These are phyloP conservation scores for Metridium senile DNA, from an alignment of 92 coral and sea anemone species.

Conservation along the genomic window DNA sequence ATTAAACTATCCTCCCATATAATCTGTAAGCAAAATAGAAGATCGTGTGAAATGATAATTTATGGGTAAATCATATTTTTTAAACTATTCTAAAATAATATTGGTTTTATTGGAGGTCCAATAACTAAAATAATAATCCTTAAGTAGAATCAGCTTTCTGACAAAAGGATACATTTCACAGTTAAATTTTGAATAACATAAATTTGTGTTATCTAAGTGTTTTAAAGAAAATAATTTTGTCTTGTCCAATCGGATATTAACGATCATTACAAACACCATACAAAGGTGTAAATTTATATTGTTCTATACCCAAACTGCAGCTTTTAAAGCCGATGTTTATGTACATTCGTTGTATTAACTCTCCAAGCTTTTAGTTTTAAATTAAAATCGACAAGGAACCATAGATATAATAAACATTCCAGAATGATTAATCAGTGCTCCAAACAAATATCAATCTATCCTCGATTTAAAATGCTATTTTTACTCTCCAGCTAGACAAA, in stretches of 20 bases:
- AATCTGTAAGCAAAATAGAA: neutral
- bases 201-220: neutral
- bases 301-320: neutral
- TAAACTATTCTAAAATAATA: too few species aligned
- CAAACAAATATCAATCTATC: neutral
- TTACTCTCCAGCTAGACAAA: neutral
- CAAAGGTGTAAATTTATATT: neutral
- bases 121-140: too few species aligned
- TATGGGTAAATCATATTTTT: neutral
- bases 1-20: neutral
- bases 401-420: neutral
- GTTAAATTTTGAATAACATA: neutral
- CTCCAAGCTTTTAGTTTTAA: neutral
- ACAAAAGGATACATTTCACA: neutral
- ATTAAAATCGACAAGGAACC: neutral
- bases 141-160: neutral
- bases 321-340: neutral
- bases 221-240: neutral
- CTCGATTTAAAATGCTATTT: neutral
- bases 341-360: neutral
- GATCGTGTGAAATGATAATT: conserved; percentile 17
- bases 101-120: too few species aligned
- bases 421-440: neutral
- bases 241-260: neutral
- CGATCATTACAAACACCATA: neutral